Base-by-base conservation (phyloP, 2,797 vertebrate genomes). In the Cetoscarus ocellatus region DNA sequence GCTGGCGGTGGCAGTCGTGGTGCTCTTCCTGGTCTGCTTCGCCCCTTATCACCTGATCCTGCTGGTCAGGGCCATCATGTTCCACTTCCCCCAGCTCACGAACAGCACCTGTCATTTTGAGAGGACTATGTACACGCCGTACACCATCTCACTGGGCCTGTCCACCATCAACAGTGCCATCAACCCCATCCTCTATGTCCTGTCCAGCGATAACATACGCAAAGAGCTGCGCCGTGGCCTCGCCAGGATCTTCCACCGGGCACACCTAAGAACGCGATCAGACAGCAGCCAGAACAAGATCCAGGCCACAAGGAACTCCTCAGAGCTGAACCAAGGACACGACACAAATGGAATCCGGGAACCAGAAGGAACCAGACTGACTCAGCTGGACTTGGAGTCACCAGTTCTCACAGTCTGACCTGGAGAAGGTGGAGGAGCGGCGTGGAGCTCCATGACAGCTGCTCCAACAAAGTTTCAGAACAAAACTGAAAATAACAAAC, bases 11-110 rank as follows among this genome's bases (percentile, higher is more conserved):
- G 87, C 93, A 0, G 94, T 97, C 0, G 96, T 98, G 51, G 5
- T 74, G 5, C 93, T 98, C 63, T 98, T 98, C 91, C 73, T 97
- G 59, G 54, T 95, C 44, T 98, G 96, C 80, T 98, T 98, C 0
- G 92, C 94, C 0, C 97, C 97, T 0, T 97, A 98, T 73, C 97
- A 98, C 47, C 9, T 95, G 10, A 88, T 96, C 50, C 94, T 98
- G 14, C 51, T 97, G 1, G 3, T 85, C 67, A 90, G 95, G 1
- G 93, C 96, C 0, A 0, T 89, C 8, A 45, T 85, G 60, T 96
- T 85, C 64, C 80, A 95, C 43, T 38, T 93, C 62, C 60, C 88
- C 39, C 19, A 0, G 0, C 11, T 1, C 0, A 18, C 55, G 0
- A 3, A 64, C 10, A 77, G 70, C 0, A 0, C 35, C 7, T 93